Evolutionary conservation across 2,888 invertebrate genomes (phyloP), one percentile per base, ranked within the genome.

Genomic region (Lagria hirta): DNA sequence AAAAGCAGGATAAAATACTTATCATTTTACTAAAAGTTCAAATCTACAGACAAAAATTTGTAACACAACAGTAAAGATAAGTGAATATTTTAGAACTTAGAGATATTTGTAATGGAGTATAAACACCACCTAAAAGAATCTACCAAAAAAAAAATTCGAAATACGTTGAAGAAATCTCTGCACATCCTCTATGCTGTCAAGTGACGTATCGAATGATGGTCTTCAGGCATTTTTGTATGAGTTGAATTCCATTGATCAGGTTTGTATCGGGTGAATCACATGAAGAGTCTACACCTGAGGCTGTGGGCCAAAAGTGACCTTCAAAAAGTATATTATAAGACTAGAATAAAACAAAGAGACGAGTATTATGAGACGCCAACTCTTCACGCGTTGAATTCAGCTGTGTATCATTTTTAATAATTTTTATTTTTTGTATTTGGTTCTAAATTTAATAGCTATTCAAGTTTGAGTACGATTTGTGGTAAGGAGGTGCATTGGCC

Each of bases 281-380:
- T 28, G n/a, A n/a, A 21, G 14, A 22, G 37, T 43, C 44, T 32
- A 38, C 41, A 59, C 66, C 64, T 43, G 57, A 53, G 65, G 66
- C 65, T 60, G 57, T 66, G 64, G 66, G 66, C 65, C 66, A 66
- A 64, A 62, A 65, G 59, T 66, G 65, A 64, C 66, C 66, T 66
- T 66, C 63, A 65, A 62, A 61, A 48, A 60, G 61, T 53, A 56
- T 59, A 59, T 60, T 58, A 55, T 55, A 49, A 59, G 56, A 58
- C 56, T 55, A 50, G 2, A 8, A 20, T 51, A 55, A 60, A 61
- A 61, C 58, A 62, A 62, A 61, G 58, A 60, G 23, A 37, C 42
- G 27, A 35, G 22, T 10, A 8, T 18, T 16, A 15, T 14, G 17
- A 11, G 14, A 22, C 23, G 23, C 3, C 36, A 10, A 2, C 35